Conservation (phyloP, 2,888 invertebrate species). For the Cabera pusaria region DNA sequence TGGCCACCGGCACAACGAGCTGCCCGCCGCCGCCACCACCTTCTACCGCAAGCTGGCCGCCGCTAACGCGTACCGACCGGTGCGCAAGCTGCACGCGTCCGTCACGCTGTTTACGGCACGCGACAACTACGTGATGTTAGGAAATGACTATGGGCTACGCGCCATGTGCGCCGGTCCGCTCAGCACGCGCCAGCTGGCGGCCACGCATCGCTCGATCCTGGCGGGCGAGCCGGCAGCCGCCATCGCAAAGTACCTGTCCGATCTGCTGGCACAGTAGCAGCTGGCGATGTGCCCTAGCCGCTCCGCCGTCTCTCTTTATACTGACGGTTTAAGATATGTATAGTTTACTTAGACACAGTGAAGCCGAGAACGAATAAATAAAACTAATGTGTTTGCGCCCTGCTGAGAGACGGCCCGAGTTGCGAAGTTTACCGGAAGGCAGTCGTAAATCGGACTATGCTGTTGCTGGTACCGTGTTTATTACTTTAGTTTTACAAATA, state of each 20-base stretch:
- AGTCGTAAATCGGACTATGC: too few species aligned
- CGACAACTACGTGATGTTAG: constrained; percentile 92
- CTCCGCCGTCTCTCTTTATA: too few species aligned
- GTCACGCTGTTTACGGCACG: constrained; percentile 93
- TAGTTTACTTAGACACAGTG: too few species aligned
- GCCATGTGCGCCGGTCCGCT: constrained; percentile 87
- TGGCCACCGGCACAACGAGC: constrained; percentile 79
- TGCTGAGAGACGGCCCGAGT: too few species aligned
- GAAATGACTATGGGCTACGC: constrained; percentile 94
- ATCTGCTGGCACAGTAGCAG: constrained; percentile 33
- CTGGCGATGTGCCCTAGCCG: constrained; percentile 41
- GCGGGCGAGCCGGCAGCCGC: constrained; percentile 88
- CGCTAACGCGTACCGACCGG: constrained; percentile 90
- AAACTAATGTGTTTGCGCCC: too few species aligned
- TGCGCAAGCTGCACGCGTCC: constrained; percentile 85
- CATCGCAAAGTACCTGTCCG: constrained; percentile 84
- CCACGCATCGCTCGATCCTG: constrained; percentile 95
- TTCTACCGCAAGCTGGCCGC: constrained; percentile 93
- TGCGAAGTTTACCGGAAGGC: too few species aligned
- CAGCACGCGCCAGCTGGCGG: constrained; percentile 84
- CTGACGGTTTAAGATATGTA: too few species aligned
- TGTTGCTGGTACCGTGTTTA: too few species aligned
- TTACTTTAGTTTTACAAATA: too few species aligned
- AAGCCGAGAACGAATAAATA: too few species aligned
- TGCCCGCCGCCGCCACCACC: constrained; percentile 88